A percentile compares a stretch with the other conserved stretches of the same genome.
These are phyloP conservation scores for Leontocebus nigricollis DNA, from an alignment of 2,797 vertebrate genomes.

Conservation along the genomic window DNA sequence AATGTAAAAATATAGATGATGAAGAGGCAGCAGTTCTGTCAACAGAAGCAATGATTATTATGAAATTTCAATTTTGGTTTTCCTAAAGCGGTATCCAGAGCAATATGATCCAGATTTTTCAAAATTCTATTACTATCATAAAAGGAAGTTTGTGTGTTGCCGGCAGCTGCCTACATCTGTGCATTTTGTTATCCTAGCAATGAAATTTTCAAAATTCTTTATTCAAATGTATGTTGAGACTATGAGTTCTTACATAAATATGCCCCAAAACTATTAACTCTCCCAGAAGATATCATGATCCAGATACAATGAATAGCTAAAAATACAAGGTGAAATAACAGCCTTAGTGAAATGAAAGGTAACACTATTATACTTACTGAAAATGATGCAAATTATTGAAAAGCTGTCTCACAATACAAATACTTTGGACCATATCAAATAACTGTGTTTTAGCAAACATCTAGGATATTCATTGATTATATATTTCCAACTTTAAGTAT, in stretches of 20 bases:
- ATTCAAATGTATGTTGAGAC: conserved; percentile 34
- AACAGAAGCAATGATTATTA: not conserved
- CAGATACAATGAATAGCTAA: not conserved
- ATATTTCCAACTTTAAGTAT: not conserved
- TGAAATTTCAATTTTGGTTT: conserved; percentile 34
- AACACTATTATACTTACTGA: not conserved
- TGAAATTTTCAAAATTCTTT: conserved; percentile 25
- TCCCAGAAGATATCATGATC: not conserved
- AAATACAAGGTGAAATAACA: not conserved
- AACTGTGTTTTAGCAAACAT: not conserved
- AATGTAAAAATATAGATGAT: not conserved
- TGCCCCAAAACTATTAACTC: not conserved
- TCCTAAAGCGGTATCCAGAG: conserved; percentile 37
- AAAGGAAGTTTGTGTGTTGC: conserved; percentile 49
- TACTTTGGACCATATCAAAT: not conserved
- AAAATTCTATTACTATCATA: conserved; percentile 63
- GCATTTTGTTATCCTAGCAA: not conserved
- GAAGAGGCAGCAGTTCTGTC: not conserved
- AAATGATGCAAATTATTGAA: not conserved
- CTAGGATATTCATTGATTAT: not conserved
- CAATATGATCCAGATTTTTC: conserved; percentile 57
- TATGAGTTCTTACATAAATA: conserved; percentile 25
- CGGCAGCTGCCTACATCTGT: not conserved
- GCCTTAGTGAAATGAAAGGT: not conserved
- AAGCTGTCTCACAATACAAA: not conserved